Conservation (phyloP, 2,888 invertebrate genomes). For the Gastracanthus pulcherrimus region DNA sequence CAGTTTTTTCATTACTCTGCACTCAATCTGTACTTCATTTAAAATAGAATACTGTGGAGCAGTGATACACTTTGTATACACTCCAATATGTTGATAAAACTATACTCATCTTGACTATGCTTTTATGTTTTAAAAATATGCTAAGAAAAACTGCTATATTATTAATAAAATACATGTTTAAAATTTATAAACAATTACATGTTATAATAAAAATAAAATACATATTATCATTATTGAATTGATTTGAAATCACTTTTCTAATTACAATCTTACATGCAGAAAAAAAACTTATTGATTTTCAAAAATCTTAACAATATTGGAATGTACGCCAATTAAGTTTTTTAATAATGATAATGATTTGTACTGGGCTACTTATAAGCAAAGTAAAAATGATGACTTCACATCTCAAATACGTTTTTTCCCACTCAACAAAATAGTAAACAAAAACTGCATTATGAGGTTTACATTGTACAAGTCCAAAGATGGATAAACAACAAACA, state of each 20-base stretch:
- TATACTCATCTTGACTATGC: too few relatives aligned
- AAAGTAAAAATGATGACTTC: background rate
- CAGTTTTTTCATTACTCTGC: background rate
- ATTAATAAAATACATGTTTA: background rate
- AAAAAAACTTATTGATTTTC: too few relatives aligned
- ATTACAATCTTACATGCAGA: too few relatives aligned
- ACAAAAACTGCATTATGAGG: too few relatives aligned
- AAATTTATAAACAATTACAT: background rate
- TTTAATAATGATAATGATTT: background rate
- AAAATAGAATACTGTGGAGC: background rate
- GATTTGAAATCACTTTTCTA: too few relatives aligned
- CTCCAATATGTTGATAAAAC: background rate
- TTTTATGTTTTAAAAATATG: too few relatives aligned
- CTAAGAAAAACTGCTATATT: too few relatives aligned
- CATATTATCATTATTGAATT: too few relatives aligned
- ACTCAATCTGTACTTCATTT: background rate
- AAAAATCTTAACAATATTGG: too few relatives aligned
- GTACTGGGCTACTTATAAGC: too few relatives aligned
- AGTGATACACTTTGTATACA: background rate
- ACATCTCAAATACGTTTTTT: background rate
- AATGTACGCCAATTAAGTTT: background rate
- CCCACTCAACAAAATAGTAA: background rate
- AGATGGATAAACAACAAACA: background rate
- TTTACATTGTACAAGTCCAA: too few relatives aligned
- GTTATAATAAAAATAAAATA: too few relatives aligned